Conservation (phyloP, 2,888 invertebrate genomes). For the Poecilobothrus nobilitatus region DNA sequence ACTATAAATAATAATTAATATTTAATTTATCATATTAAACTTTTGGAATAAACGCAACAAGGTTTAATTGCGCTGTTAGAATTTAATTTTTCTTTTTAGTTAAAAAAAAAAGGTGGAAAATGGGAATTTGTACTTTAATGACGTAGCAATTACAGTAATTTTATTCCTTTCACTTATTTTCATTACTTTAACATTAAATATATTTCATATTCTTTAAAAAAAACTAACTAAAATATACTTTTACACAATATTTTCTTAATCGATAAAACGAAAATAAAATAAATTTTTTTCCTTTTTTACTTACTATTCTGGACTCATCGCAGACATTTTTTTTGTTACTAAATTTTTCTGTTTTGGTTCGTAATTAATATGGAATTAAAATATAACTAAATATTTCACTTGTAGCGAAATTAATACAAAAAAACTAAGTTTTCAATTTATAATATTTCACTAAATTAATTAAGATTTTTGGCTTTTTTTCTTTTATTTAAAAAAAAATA, state of each 20-base stretch:
- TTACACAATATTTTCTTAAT: no score
- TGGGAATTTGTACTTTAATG: conserved; percentile 8
- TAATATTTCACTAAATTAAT: background rate
- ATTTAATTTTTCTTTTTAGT: background rate
- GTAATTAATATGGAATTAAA: background rate
- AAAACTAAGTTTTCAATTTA: background rate
- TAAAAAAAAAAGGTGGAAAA: background rate
- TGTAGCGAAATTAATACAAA: background rate
- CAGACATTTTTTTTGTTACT: conserved; percentile 38
- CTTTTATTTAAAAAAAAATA: background rate
- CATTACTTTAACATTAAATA: no score
- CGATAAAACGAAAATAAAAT: no score
- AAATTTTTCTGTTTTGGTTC: background rate
- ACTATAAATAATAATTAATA: no score
- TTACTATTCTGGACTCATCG: conserved; percentile 80
- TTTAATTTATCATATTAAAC: no score
- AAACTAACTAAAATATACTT: no score
- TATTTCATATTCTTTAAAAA: no score
- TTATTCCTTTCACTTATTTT: background rate
- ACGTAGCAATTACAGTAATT: conserved; percentile 9
- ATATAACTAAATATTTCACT: background rate
- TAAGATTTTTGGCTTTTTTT: background rate
- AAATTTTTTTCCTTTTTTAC: conserved; percentile 33
- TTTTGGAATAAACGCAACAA: background rate
- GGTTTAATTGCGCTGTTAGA: background rate